Evolutionary conservation across 2,888 invertebrate genomes (phyloP), one percentile per base, ranked within the genome.

Genomic region (Saturnia japonica): DNA sequence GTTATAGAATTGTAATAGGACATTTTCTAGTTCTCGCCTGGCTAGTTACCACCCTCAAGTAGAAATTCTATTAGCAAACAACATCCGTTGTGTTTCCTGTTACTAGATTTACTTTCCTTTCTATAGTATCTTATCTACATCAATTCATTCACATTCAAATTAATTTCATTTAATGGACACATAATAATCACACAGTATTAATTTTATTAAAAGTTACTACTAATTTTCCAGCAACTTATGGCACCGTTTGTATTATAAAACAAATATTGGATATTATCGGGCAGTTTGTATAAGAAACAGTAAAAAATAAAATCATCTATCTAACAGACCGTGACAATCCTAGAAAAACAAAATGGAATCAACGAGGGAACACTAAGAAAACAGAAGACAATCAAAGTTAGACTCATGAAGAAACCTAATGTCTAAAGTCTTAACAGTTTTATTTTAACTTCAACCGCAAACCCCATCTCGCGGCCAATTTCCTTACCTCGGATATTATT

Each of bases 381-480:
- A 60, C 47, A 67, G 57, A 72, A 74, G 71, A 72, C 72, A 74
- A 73, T 75, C 74, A 74, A 51, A 73, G 72, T 71, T 71, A 71
- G 69, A 70, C 76, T 72, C 71, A 68, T 76, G 73, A 77, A 80
- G 82, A 83, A 86, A 81, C 82, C 74, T 86, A 86, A 88, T 82
- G 81, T 79, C 73, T 77, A 73, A 83, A 88, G 84, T 85, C 85
- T 83, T 87, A 88, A 90, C 84, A 81, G 84, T 81, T 82, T 86
- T 85, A 88, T 84, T 86, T 86, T 79, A 91, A 90, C 88, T 79
- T 81, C 81, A 80, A 79, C 66, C 71, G 76, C 76, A 73, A 80
- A 73, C 83, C 83, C 88, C 88, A 90, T 89, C 86, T 89, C 81
- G 82, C 82, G 88, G 90, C 84, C 89, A 88, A 89, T 91, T 89